Conservation (phyloP, 2,888 invertebrate genomes). For the Altica lythri region DNA sequence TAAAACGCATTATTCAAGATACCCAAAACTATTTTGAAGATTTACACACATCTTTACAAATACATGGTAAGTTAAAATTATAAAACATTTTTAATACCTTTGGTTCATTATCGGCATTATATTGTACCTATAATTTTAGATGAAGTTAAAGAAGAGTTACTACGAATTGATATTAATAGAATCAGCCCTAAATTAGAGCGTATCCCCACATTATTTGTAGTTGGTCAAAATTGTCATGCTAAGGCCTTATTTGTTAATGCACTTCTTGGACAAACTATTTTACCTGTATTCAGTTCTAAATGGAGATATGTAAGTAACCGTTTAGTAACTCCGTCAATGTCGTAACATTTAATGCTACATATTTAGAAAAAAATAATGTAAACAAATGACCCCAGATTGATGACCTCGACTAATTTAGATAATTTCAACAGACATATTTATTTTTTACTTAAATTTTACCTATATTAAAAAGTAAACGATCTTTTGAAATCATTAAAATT, state of each 20-base stretch:
- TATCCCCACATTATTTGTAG: slow-evolving; percentile 71
- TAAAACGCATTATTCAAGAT: slow-evolving; percentile 53
- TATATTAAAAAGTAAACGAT: too few species aligned
- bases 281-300: slow-evolving; percentile 65
- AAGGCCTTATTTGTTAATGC: slow-evolving; percentile 75
- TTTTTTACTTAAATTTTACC: too few species aligned
- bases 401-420: background rate
- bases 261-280: slow-evolving; percentile 67
- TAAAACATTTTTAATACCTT: slow-evolving; percentile 11
- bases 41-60: slow-evolving; percentile 50
- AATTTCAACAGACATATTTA: too few species aligned
- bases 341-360: background rate
- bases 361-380: background rate
- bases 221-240: slow-evolving; percentile 73
- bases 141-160: slow-evolving; percentile 52
- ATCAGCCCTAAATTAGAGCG: slow-evolving; percentile 49
- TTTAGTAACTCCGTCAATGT: too few species aligned
- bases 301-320: slow-evolving; percentile 71
- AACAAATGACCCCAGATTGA: background rate
- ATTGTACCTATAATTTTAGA: too few species aligned
- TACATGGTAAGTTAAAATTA: slow-evolving; percentile 47
- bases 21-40: slow-evolving; percentile 53
- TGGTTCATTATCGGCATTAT: too few species aligned
- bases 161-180: slow-evolving; percentile 47
- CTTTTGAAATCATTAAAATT: too few species aligned